Percentiles rank a stretch among this genome's conserved stretches.
phyloP scores from a whole-genome alignment of 2,888 invertebrate genomes.

The Penaeus monodon region DNA sequence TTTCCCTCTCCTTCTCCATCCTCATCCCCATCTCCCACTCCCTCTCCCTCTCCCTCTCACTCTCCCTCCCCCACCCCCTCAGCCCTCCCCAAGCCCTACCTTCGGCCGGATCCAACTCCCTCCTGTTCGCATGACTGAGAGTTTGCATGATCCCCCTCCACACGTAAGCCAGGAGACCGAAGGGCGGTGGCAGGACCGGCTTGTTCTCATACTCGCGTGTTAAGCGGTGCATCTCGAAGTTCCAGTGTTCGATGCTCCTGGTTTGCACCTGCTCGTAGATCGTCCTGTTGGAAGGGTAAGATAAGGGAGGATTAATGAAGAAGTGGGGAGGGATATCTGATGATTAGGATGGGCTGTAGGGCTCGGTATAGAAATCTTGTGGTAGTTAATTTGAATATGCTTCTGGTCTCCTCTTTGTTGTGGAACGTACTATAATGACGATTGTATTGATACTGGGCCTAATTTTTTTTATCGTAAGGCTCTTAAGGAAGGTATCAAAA shows the following conservation, averaged over 20 bases:
- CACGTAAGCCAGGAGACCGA: neutral
- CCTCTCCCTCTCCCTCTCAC: neutral
- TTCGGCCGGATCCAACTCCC: neutral
- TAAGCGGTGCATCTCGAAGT: slow-evolving; percentile 25
- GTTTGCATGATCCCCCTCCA: neutral
- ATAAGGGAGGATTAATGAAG: too few species aligned
- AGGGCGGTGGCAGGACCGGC: slow-evolving; percentile 8
- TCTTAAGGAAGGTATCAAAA: too few species aligned
- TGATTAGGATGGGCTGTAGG: too few species aligned
- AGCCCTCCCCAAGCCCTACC: neutral
- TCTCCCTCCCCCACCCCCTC: too few species aligned
- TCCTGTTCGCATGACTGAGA: neutral
- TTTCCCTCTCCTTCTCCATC: neutral
- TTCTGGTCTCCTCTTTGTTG: too few species aligned
- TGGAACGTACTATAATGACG: too few species aligned
- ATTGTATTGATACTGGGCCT: too few species aligned
- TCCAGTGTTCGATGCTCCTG: slow-evolving; percentile 34
- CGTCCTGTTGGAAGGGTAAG: neutral
- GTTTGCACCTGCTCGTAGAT: slow-evolving; percentile 7
- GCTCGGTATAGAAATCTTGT: too few species aligned
- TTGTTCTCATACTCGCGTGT: slow-evolving; percentile 9
- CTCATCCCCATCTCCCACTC: neutral
- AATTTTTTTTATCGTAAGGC: too few species aligned
- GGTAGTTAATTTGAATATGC: too few species aligned
- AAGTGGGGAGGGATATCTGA: too few species aligned